Conservation (phyloP, 1,140 invertebrate genomes). For the Diorhabda elongata region DNA sequence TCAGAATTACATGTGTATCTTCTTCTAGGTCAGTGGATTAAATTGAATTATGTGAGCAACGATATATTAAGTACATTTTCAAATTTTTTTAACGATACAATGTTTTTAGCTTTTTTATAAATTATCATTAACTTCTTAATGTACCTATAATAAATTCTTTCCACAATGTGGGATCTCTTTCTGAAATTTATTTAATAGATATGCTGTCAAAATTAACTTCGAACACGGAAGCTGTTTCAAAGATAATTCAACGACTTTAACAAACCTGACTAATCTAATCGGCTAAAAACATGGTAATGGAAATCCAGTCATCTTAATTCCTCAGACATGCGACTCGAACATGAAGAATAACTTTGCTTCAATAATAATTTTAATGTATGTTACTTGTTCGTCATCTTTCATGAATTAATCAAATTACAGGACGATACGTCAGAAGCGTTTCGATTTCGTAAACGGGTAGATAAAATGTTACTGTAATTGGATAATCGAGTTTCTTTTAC, state of each 20-base stretch:
- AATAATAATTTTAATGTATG: neutral
- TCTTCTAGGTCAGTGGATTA: too few relatives aligned
- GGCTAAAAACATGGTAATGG: neutral
- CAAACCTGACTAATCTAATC: neutral
- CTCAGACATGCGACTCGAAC: neutral
- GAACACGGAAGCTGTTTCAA: neutral
- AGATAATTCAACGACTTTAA: neutral
- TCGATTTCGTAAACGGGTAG: neutral
- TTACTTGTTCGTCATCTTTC: neutral
- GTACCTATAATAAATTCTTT: too few relatives aligned
- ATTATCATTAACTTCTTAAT: too few relatives aligned
- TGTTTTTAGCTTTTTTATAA: too few relatives aligned
- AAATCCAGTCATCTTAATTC: constrained; percentile 1
- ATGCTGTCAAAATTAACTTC: neutral
- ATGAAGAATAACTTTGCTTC: neutral
- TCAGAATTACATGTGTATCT: too few relatives aligned
- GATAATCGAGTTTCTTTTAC: neutral
- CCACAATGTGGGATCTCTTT: neutral
- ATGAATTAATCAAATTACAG: constrained; percentile 3
- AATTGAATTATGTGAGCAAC: too few relatives aligned
- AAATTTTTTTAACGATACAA: too few relatives aligned
- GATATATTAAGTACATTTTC: too few relatives aligned
- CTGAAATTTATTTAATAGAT: neutral
- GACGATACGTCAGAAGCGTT: neutral
- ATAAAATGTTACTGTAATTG: neutral